phyloP scores from a whole-genome alignment of 2,113 vertebrate genomes.

The Dipodomys merriami region DNA sequence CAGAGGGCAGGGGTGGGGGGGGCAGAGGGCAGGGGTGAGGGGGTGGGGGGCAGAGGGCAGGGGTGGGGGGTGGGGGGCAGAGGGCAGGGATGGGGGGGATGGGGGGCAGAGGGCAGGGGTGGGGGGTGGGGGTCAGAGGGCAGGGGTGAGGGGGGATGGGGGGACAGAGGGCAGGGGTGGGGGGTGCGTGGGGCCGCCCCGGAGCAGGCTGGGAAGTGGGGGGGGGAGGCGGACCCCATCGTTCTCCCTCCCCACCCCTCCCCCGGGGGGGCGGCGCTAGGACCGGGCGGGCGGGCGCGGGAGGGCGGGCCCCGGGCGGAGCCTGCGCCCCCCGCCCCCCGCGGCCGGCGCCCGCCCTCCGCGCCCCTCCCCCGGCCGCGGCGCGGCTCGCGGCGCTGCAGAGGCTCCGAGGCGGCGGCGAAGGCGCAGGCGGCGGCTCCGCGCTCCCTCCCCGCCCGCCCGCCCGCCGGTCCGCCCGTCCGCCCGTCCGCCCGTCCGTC shows the following conservation, averaged over 20 bases:
- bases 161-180: background rate
- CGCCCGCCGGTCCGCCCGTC: slow-evolving; percentile 19
- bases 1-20: background rate
- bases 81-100: background rate
- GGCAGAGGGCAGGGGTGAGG: no score
- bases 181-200: background rate
- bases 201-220: slow-evolving; percentile 72
- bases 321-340: slow-evolving; percentile 81
- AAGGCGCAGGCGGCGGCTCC: slow-evolving; percentile 49
- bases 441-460: slow-evolving; percentile 31
- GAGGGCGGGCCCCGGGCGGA: slow-evolving; percentile 80
- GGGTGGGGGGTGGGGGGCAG: background rate
- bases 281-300: slow-evolving; percentile 77
- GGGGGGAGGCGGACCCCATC: slow-evolving; percentile 69
- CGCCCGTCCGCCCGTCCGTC: slow-evolving; percentile 57
- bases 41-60: background rate
- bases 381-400: slow-evolving; percentile 77
- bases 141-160: background rate
- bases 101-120: background rate
- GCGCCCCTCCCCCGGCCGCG: slow-evolving; percentile 80
- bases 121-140: background rate
- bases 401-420: slow-evolving; percentile 82
- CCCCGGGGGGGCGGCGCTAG: slow-evolving; percentile 78
- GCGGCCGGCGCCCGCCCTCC: slow-evolving; percentile 79
- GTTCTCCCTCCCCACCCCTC: no score